A percentile compares a stretch with the other conserved stretches of the same genome.
phyloP scores from a whole-genome alignment of 1,140 invertebrate species.

The Lordiphosa clarofinis region DNA sequence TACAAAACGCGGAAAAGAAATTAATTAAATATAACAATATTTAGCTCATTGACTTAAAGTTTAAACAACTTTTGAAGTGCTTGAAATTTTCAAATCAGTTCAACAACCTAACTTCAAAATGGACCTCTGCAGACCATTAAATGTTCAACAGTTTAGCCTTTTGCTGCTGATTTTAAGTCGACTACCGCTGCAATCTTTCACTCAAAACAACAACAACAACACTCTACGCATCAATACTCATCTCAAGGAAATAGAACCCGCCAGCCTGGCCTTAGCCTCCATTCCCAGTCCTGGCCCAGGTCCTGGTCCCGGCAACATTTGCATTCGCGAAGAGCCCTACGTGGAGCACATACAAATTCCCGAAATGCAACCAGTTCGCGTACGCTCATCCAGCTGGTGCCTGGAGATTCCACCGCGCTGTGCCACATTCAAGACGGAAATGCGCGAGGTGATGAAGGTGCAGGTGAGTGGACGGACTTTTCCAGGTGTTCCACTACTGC shows the following conservation, averaged over 20 bases:
- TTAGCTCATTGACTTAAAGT: no score
- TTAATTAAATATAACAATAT: background rate
- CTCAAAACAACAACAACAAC: slow-evolving; percentile 1
- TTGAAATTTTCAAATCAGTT: background rate
- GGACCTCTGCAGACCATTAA: no score
- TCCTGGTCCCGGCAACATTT: slow-evolving; percentile 50
- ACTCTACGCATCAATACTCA: slow-evolving; percentile 50
- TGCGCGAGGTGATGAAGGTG: slow-evolving; percentile 82
- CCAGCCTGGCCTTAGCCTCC: slow-evolving; percentile 35
- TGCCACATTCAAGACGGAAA: slow-evolving; percentile 83
- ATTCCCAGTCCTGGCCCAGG: slow-evolving; percentile 37
- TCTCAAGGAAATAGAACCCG: slow-evolving; percentile 46
- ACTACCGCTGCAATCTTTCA: background rate
- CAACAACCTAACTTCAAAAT: no score
- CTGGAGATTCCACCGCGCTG: slow-evolving; percentile 85
- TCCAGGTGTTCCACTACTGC: slow-evolving; percentile 49
- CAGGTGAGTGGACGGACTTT: slow-evolving; percentile 79
- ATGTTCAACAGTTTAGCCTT: no score
- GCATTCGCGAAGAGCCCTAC: slow-evolving; percentile 79
- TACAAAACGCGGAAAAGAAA: background rate
- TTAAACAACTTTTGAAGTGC: no score
- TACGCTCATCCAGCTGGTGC: slow-evolving; percentile 86
- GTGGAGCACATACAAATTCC: slow-evolving; percentile 81
- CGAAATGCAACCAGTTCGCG: slow-evolving; percentile 83
- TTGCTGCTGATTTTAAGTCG: no score